Evolutionary conservation across 2,888 invertebrate species (phyloP), one percentile per base, ranked within the genome.

Genomic region (Augiades crinisus): DNA sequence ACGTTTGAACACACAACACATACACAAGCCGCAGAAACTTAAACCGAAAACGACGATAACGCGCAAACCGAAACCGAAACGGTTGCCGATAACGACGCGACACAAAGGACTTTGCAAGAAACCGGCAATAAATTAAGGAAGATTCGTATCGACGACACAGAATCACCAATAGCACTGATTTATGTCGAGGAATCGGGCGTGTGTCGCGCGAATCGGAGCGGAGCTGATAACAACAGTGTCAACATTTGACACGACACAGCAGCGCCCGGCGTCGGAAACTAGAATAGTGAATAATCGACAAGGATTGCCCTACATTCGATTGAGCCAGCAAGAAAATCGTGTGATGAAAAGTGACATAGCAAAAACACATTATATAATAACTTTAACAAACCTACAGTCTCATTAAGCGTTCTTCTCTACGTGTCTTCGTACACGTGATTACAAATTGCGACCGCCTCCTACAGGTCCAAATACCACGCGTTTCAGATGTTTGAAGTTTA

Each of bases 81-180:
- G 38, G 22, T 31, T 40, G 6, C 19, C 31, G 22, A 47, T 38
- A 47, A 21, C 24, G n/a, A 34, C 36, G n/a, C 21, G 22, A 31
- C 14, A 5, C 27, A 31, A 31, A 10, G 30, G 3, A 38, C 19
- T 10, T n/a, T 30, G 38, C 47, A 30, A 30, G 8, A 47, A 30
- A 36, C 10, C 13, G 37, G 30, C 30, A 37, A 47, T 47, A 47
- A 47, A 47, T 47, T 30, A 12, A 37, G 14, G 8, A 5, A 30
- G 38, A 47, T 30, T n/a, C 21, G 31, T 40, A 47, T 31, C 47
- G 47, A 38, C 47, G 21, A 16, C 22, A 10, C 47, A 31, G 16
- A 47, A 47, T 40, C 31, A 40, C 38, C 38, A 47, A 40, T 40
- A 47, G 22, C 16, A 38, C 38, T 47, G 31, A 47, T 47, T 40